Evolutionary conservation across 1,140 invertebrate genomes (phyloP), one percentile per base, ranked within the genome.

Genomic region (Charaxes varanes): DNA sequence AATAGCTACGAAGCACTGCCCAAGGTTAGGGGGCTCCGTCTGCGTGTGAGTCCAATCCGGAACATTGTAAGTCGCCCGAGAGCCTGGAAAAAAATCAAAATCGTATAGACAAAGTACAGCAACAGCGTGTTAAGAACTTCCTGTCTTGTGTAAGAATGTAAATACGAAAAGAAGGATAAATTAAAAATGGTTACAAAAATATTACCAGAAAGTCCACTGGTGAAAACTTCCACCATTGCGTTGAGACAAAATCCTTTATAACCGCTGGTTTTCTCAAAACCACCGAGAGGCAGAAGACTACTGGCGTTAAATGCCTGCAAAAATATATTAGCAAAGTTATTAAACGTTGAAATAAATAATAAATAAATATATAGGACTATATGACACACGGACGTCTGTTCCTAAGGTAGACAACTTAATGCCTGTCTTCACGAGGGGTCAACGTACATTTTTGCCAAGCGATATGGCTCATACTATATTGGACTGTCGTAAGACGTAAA

Each of bases 241-340:
- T 88, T 90, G 3, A 99, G 71, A 0, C 94, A 95, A 54, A 91
- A 97, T 0, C 97, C 97, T 72, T 98, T 98, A 73, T 97, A 97
- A 0, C 95, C 95, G 22, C 91, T 91, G 37, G 88, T 89, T 0
- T 81, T 57, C 68, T 97, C 95, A 0, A 84, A 50, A 0, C 96
- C 95, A 6, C 96, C 96, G 0, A 98, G 67, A 0, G 96, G 96
- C 81, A 94, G 84, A 6, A 98, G 72, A 26, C 87, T 87, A 0
- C 81, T 86, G 0, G 86, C 86, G 2, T 88, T 61, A 31, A 90
- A 88, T 1, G 93, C 94, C 51, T 81, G 42, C 3, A 23, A 44
- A 44, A 43, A 51, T 35, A 43, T 19, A 17, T 18, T 11, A 38
- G 34, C 41, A 45, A 46, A 36, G 21, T 34, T n/a, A n/a, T 44